phyloP scores from a whole-genome alignment of 2,797 vertebrate genomes.

The Microcaecilia unicolor region DNA sequence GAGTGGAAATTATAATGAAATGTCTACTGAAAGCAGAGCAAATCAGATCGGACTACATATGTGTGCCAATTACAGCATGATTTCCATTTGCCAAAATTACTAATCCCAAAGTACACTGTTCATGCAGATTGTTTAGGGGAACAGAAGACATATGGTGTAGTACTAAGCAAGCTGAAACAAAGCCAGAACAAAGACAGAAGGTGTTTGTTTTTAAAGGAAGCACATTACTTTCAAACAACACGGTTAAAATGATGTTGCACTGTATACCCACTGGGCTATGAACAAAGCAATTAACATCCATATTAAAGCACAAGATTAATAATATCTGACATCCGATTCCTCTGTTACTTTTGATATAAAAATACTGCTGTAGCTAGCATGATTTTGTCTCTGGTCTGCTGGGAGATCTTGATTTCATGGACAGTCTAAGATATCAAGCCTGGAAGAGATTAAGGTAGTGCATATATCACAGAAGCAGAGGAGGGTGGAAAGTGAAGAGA shows the following conservation, averaged over 20 bases:
- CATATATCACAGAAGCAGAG: no score
- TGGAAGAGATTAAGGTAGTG: no score
- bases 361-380: not conserved
- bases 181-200: conserved; percentile 32
- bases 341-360: not conserved
- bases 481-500: no score
- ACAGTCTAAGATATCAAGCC: no score
- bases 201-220: conserved; percentile 30
- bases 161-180: conserved; percentile 17
- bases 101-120: conserved; percentile 9
- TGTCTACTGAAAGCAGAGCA: conserved; percentile 18
- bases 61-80: conserved; percentile 6
- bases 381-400: no score
- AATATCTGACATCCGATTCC: not conserved
- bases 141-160: conserved; percentile 14
- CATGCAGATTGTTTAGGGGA: conserved; percentile 9
- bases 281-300: conserved; percentile 6
- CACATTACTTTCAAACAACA: not conserved
- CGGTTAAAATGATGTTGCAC: not conserved
- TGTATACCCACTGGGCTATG: not conserved
- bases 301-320: conserved; percentile 1
- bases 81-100: conserved; percentile 24
- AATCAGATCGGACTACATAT: conserved; percentile 13
- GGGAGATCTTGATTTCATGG: no score
- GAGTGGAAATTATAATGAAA: conserved; percentile 7